Percentiles rank a stretch among this genome's conserved stretches.
phyloP scores from a whole-genome alignment of 2,113 vertebrate species.

The Herpailurus yagouaroundi region DNA sequence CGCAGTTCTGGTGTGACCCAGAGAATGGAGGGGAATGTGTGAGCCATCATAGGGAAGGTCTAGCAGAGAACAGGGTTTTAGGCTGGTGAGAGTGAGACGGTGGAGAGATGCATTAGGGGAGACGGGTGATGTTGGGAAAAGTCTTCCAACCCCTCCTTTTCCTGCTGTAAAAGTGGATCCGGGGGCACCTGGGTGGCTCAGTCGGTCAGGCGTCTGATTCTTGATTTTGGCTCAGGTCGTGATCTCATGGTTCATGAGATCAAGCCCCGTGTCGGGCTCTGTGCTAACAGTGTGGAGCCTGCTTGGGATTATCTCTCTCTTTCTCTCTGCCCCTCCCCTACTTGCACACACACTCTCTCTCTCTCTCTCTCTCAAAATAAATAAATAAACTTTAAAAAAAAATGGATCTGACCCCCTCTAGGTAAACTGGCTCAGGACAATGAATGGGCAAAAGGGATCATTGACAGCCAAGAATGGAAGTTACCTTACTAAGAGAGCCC shows the following conservation, averaged over 20 bases:
- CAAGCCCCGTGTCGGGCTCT: not conserved
- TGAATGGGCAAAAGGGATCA: not conserved
- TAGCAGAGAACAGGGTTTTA: not conserved
- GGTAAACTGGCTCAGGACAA: not conserved
- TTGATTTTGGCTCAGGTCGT: not conserved
- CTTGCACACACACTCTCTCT: not conserved
- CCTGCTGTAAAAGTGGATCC: not conserved
- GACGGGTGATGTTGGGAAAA: not conserved
- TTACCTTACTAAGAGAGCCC: not conserved
- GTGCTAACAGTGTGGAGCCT: not conserved
- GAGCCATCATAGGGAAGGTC: too few species aligned
- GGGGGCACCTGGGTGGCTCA: not conserved
- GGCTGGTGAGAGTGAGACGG: not conserved
- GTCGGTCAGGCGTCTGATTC: not conserved
- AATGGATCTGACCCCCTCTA: not conserved
- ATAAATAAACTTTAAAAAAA: not conserved
- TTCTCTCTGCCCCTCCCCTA: not conserved
- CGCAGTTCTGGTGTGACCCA: not conserved
- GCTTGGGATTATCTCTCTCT: not conserved
- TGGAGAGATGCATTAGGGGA: too few species aligned
- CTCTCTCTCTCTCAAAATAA: not conserved
- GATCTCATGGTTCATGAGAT: not conserved
- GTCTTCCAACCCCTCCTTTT: not conserved
- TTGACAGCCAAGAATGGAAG: not conserved
- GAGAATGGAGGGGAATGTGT: too few species aligned